Conservation (phyloP, 2,888 invertebrate genomes). For the Incurvaria masculella region DNA sequence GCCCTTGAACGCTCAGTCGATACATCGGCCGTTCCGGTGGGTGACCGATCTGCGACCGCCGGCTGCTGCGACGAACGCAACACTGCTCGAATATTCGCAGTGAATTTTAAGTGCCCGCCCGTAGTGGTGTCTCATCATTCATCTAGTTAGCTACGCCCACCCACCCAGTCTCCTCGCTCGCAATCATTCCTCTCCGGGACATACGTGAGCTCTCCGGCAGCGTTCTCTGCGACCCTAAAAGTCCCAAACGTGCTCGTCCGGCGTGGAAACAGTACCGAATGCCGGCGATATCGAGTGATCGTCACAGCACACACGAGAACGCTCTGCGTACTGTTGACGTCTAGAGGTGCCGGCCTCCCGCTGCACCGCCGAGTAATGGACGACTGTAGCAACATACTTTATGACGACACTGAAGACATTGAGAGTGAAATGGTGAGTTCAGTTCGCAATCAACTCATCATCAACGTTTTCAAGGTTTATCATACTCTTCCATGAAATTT, state of each 20-base stretch:
- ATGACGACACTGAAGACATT: slow-evolving; percentile 54
- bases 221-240: slow-evolving; percentile 32
- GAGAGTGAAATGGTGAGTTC: slow-evolving; percentile 51
- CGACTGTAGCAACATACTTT: slow-evolving; percentile 49
- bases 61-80: slow-evolving; percentile 1
- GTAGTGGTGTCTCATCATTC: slow-evolving; percentile 6
- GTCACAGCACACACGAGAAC: slow-evolving; percentile 21
- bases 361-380: slow-evolving; percentile 41
- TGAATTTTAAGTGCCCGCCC: slow-evolving; percentile 22
- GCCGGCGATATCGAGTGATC: slow-evolving; percentile 57
- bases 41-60: not conserved
- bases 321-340: not conserved
- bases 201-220: slow-evolving; percentile 31
- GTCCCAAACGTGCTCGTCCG: not conserved
- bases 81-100: not conserved
- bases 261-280: slow-evolving; percentile 25
- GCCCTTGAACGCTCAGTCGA: slow-evolving; percentile 32
- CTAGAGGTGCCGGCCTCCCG: slow-evolving; percentile 22
- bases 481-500: no score
- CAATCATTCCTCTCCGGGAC: no score
- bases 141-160: slow-evolving; percentile 45
- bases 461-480: no score
- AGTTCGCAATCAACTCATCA: no score
- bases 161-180: slow-evolving; percentile 26
- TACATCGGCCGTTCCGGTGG: not conserved